Evolutionary conservation across 53 echinoderm and acorn worm genomes (phyloP).

Genomic region (Crossaster papposus): DNA sequence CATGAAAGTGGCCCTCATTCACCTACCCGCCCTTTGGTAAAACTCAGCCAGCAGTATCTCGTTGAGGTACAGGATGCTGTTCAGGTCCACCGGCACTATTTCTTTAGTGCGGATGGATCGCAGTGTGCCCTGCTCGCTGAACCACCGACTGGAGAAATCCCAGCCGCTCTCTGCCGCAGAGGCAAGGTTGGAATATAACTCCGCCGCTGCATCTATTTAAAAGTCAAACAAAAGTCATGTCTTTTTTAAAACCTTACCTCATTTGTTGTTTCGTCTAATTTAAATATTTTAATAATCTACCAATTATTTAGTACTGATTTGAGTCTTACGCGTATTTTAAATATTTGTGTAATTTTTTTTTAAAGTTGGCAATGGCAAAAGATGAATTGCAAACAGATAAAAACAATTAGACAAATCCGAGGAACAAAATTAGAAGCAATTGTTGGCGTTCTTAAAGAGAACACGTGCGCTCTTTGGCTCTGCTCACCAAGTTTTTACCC

Average conservation of each 20-base stretch:
- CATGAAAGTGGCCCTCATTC: background rate
- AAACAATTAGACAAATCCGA: background rate
- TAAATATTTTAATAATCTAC: background rate
- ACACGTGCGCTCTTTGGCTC: no score
- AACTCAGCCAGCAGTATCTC: constrained; percentile 76
- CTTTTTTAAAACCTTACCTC: background rate
- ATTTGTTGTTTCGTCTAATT: background rate
- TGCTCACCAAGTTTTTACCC: no score
- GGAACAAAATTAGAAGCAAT: no score
- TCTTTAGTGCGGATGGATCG: constrained; percentile 83
- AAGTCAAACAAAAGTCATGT: background rate
- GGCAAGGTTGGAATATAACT: constrained; percentile 86
- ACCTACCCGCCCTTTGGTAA: constrained; percentile 67
- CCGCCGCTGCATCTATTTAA: constrained; percentile 58
- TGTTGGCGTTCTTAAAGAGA: no score
- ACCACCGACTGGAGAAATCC: constrained; percentile 96
- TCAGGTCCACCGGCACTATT: constrained; percentile 92
- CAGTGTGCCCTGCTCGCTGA: constrained; percentile 61
- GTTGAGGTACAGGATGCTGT: constrained; percentile 82
- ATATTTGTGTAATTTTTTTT: no score
- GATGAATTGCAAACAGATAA: background rate
- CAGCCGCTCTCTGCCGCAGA: constrained; percentile 93
- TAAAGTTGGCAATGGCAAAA: background rate
- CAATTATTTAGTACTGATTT: background rate
- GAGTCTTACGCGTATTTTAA: background rate